These are phyloP conservation scores for Emmelina monodactyla DNA, from an alignment of 2,888 invertebrate species.

Conservation along the genomic window DNA sequence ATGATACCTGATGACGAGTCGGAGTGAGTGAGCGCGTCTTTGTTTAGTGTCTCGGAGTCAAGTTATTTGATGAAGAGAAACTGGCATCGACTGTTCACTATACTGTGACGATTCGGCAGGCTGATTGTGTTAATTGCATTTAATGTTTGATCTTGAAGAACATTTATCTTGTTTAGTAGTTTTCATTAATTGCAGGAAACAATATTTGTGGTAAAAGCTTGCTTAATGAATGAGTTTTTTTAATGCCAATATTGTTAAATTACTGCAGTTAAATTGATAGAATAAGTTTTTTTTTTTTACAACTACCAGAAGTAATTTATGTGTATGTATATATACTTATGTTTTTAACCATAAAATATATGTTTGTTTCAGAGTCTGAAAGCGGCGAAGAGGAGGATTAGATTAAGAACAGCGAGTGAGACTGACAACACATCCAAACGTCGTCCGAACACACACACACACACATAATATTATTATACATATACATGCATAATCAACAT, in stretches of 20 bases:
- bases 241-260: neutral
- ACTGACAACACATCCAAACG: conserved; percentile 38
- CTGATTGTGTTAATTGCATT: conserved; percentile 40
- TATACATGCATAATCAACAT: neutral
- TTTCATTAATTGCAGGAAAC: no score
- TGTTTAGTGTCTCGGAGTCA: conserved; percentile 21
- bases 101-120: conserved; percentile 49
- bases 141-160: no score
- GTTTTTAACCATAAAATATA: neutral
- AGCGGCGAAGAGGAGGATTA: conserved; percentile 64
- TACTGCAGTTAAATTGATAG: no score
- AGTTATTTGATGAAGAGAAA: conserved; percentile 32
- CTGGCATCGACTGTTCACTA: neutral
- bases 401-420: conserved; percentile 61
- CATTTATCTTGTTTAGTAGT: no score
- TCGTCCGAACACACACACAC: conserved; percentile 18
- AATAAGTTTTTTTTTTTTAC: no score
- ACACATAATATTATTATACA: conserved; percentile 3
- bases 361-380: conserved; percentile 48
- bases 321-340: no score
- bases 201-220: no score
- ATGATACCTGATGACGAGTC: conserved; percentile 67
- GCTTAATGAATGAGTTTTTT: no score
- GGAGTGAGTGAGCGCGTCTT: conserved; percentile 24
- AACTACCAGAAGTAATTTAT: no score